Percentiles rank a stretch among this genome's conserved stretches.
These are phyloP conservation scores for Thalassoma bifasciatum DNA, from an alignment of 2,113 vertebrate species.

Conservation along the genomic window DNA sequence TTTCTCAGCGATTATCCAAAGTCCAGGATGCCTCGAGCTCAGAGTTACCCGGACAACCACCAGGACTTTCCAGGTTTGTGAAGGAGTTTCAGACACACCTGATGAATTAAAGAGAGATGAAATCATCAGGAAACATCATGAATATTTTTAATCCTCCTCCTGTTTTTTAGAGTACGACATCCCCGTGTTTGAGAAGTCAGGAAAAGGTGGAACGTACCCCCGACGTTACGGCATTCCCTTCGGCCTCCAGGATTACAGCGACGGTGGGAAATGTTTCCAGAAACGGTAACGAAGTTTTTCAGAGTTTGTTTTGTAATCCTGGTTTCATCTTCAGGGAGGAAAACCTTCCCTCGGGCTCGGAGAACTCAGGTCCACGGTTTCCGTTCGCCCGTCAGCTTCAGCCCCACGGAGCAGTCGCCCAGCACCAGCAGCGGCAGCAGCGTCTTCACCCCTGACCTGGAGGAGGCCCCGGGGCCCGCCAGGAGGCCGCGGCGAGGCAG, in stretches of 20 bases:
- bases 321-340: constrained; percentile 89
- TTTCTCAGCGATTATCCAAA: constrained; percentile 93
- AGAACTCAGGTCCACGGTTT: constrained; percentile 94
- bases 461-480: constrained; percentile 86
- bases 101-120: too few species aligned
- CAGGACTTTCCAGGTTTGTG: constrained; percentile 94
- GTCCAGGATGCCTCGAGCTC: constrained; percentile 96
- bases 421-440: constrained; percentile 99
- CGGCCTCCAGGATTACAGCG: constrained; percentile 94
- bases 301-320: too few species aligned
- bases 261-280: constrained; percentile 74
- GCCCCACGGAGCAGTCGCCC: constrained; percentile 93
- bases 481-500: constrained; percentile 87
- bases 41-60: constrained; percentile 99
- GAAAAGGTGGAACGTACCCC: constrained; percentile 97
- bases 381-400: constrained; percentile 94
- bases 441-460: constrained; percentile 91
- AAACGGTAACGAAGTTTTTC: too few species aligned
- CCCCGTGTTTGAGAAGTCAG: constrained; percentile 96
- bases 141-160: background rate
- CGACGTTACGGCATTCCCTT: constrained; percentile 94
- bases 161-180: constrained; percentile 90
- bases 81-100: too few species aligned
- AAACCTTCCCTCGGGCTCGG: constrained; percentile 96
- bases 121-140: too few species aligned